phyloP scores from a whole-genome alignment of 2,888 invertebrate species.

The Palloptera scutellata region DNA sequence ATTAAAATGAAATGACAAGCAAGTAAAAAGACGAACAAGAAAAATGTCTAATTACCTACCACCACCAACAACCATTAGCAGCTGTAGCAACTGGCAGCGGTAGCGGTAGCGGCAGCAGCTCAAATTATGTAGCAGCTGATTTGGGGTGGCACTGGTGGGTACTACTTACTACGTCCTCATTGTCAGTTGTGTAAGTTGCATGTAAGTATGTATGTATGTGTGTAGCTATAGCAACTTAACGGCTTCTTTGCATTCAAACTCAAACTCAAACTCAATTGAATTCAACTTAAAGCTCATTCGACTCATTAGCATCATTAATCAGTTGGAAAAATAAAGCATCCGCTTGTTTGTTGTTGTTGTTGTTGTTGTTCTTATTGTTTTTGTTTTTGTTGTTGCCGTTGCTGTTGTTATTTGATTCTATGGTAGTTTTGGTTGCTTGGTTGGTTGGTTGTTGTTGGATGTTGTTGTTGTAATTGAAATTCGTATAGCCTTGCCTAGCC shows the following conservation, averaged over 20 bases:
- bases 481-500: too few species aligned
- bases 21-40: slow-evolving; percentile 6
- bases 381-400: neutral
- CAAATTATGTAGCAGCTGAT: neutral
- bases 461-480: too few species aligned
- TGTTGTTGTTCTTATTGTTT: too few species aligned
- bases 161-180: neutral
- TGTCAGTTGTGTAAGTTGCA: neutral
- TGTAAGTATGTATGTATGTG: neutral
- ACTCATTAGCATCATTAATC: slow-evolving; percentile 44
- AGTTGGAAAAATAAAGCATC: slow-evolving; percentile 35
- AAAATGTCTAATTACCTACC: slow-evolving; percentile 26
- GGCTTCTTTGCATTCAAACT: neutral
- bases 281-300: slow-evolving; percentile 36
- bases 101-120: neutral
- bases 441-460: too few species aligned
- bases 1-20: slow-evolving; percentile 24
- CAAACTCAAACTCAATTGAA: neutral
- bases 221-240: neutral
- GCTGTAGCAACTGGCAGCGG: neutral
- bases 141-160: neutral
- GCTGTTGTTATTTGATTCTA: neutral
- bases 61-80: neutral
- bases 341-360: neutral
- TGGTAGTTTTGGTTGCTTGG: neutral